Evolutionary conservation across 2,888 invertebrate genomes (phyloP).

Genomic region (Drosophila paranaensis): DNA sequence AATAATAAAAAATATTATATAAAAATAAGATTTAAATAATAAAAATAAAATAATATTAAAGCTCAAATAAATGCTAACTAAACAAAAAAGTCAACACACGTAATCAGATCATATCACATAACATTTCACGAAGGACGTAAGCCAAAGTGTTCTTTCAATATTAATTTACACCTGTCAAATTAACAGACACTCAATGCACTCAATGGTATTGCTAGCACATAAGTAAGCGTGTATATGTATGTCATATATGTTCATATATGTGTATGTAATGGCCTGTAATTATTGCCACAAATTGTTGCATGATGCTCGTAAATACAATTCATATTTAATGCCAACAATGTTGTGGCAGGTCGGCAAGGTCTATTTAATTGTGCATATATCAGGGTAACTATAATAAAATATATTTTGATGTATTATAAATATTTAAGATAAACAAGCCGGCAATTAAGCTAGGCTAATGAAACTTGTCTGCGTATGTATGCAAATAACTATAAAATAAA

Average conservation of each 20-base stretch:
- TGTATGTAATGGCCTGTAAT: conserved; percentile 3
- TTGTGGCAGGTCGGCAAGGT: conserved; percentile 14
- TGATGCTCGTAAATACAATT: conserved; percentile 3
- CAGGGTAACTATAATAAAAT: conserved; percentile 27
- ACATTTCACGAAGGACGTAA: too few species aligned
- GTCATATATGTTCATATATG: too few species aligned
- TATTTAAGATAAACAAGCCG: conserved; percentile 50
- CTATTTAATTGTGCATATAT: conserved; percentile 19
- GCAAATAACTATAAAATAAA: conserved; percentile 31
- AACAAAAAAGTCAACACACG: too few species aligned
- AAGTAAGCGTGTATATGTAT: neutral
- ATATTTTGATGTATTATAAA: conserved; percentile 42
- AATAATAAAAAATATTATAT: neutral
- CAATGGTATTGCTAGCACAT: neutral
- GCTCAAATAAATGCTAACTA: too few species aligned
- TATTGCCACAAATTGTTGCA: conserved; percentile 19
- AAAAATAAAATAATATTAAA: neutral
- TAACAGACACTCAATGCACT: neutral
- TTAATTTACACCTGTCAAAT: neutral
- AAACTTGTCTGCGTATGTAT: conserved; percentile 28
- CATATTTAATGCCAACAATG: conserved; percentile 15
- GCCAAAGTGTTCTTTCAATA: neutral
- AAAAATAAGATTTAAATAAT: too few species aligned
- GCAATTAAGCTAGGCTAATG: conserved; percentile 56
- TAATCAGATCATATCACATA: too few species aligned